Conservation (phyloP, 2,888 invertebrate genomes). For the Branchellion lobata region DNA sequence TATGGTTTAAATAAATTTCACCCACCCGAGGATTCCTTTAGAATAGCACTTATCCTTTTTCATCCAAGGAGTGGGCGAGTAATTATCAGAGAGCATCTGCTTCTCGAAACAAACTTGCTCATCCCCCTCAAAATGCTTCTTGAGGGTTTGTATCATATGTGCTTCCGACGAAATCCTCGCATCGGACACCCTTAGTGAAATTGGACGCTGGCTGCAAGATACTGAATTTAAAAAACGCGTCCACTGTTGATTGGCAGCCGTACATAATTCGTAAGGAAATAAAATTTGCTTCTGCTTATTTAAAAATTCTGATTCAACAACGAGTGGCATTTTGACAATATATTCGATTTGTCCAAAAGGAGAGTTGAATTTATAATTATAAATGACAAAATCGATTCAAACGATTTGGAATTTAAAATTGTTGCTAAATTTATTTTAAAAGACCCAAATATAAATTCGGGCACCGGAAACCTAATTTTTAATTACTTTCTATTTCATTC, state of each 20-base stretch:
- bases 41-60: constrained; percentile 25
- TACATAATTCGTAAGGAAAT: constrained; percentile 35
- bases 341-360: too few species aligned
- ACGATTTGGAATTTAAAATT: constrained; percentile 2
- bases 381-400: not conserved
- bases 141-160: not conserved
- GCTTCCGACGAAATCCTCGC: not conserved
- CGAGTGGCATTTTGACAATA: not conserved
- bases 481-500: not conserved
- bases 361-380: too few species aligned
- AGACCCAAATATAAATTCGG: not conserved
- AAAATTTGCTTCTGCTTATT: constrained; percentile 15
- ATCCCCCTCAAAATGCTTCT: not conserved
- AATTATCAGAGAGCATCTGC: not conserved
- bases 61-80: constrained; percentile 33
- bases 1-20: not conserved
- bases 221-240: constrained; percentile 32
- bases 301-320: not conserved
- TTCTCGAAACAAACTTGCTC: not conserved
- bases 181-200: not conserved
- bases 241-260: constrained; percentile 39
- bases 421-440: not conserved
- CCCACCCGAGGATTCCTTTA: constrained; percentile 39
- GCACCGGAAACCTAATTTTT: not conserved
- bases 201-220: not conserved